Conservation (phyloP, 2,888 invertebrate genomes). For the Lomographa bimaculata region DNA sequence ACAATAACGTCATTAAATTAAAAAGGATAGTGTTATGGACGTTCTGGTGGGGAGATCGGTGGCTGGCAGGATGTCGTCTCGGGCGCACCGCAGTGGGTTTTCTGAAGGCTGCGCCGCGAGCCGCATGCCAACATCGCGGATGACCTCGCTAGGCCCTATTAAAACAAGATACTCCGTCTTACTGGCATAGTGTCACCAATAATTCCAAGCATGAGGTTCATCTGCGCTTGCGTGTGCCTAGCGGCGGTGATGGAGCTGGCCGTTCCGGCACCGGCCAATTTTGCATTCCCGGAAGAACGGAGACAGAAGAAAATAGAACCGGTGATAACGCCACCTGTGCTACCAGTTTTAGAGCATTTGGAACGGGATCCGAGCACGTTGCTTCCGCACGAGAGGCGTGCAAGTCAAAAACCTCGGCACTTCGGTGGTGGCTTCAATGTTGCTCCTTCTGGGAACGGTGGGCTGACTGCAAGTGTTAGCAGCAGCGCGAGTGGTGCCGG, state of each 20-base stretch:
- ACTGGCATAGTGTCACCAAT: conserved; percentile 64
- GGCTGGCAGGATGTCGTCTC: conserved; percentile 68
- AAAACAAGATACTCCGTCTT: conserved; percentile 71
- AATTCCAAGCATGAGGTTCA: conserved; percentile 68
- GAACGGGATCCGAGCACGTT: conserved; percentile 78
- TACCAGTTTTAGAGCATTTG: conserved; percentile 76
- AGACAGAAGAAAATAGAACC: conserved; percentile 67
- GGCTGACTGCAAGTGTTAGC: conserved; percentile 70
- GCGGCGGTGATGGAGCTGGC: conserved; percentile 44
- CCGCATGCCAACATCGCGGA: conserved; percentile 77
- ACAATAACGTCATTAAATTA: conserved; percentile 66
- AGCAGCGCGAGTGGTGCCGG: conserved; percentile 70
- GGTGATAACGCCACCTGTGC: conserved; percentile 75
- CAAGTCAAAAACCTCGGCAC: conserved; percentile 58
- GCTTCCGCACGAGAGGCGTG: conserved; percentile 56
- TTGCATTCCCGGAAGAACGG: conserved; percentile 69
- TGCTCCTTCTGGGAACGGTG: conserved; percentile 66
- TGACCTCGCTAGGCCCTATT: conserved; percentile 80
- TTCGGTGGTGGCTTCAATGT: conserved; percentile 71
- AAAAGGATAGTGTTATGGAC: conserved; percentile 56
- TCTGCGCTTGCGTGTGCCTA: conserved; percentile 58
- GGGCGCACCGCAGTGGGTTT: conserved; percentile 75
- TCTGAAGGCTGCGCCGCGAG: conserved; percentile 82
- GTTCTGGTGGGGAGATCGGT: conserved; percentile 59
- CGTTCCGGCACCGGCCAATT: conserved; percentile 59